Base-by-base conservation (phyloP, 1,140 invertebrate genomes). In the Thaumetopoea pityocampa region DNA sequence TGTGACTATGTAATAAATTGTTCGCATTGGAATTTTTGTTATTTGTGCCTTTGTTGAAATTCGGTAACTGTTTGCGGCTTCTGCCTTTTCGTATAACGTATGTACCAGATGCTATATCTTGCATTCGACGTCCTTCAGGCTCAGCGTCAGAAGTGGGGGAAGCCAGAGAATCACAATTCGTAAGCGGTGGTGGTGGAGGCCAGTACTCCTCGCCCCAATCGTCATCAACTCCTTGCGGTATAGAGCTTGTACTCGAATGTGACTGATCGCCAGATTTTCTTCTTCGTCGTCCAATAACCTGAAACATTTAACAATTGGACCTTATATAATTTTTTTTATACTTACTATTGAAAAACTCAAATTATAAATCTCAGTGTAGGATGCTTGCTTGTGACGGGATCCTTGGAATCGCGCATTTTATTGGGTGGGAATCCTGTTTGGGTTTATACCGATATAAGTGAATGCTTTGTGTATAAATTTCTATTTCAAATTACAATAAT, bases 81-180 rank as follows among this genome's bases (percentile, higher is more conserved):
- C 87, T 58, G 68, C 88, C 91, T 29, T 90, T 88, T 9, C 92
- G 72, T 35, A 93, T 92, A 4, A 93, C 89, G 56, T 92, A 93
- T 5, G 91, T 93, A n/a, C 91, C 91, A 17, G 88, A 89, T 10
- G 87, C 88, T 2, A 91, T 58, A 47, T 90, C 90, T 43, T 89
- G 56, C 23, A 80, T 61, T 64, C 89, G 33, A 58, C 86, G 56
- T 64, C 88, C 56, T 67, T 90, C 80, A 48, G 88, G 88, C 30
- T 85, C 80, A 2, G 57, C 67, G 54, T 92, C 91, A 2, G 91
- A 92, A 48, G 89, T 89, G 0, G 91, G 90, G 0, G 91, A 92
- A 0, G 89, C 85, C 0, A 90, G 88, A 60, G 91, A 88, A 7
- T 90, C 90, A 33, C 89, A 90, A 4, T 87, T 83, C 5, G 87